Conservation (phyloP, 2,888 invertebrate species). For the Sabatieria punctata region DNA sequence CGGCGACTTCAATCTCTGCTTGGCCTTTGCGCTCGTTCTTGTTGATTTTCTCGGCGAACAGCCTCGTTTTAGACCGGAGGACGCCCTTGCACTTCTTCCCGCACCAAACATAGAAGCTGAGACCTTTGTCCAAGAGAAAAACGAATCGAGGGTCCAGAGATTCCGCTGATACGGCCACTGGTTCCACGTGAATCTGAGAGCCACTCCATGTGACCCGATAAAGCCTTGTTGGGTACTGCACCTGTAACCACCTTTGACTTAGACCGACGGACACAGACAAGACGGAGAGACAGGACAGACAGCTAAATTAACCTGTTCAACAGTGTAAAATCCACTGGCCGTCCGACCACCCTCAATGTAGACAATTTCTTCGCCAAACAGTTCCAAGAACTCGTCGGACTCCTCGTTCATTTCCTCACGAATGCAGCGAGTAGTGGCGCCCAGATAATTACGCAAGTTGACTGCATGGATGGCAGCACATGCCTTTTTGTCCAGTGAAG, state of each 20-base stretch:
- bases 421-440: conserved; percentile 62
- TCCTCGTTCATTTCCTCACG: conserved; percentile 95
- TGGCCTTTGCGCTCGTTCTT: conserved; percentile 92
- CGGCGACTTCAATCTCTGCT: conserved; percentile 67
- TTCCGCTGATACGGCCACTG: conserved; percentile 31
- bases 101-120: conserved; percentile 66
- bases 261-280: conserved; percentile 9
- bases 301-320: conserved; percentile 39
- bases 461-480: conserved; percentile 98
- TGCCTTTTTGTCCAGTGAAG: conserved; percentile 68
- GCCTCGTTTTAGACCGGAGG: conserved; percentile 39
- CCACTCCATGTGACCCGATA: conserved; percentile 24
- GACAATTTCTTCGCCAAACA: conserved; percentile 73
- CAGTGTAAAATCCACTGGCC: conserved; percentile 86
- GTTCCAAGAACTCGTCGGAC: conserved; percentile 74
- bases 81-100: conserved; percentile 45
- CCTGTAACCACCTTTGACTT: conserved; percentile 14
- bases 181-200: conserved; percentile 39
- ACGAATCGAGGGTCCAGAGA: conserved; percentile 79
- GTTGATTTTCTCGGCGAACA: conserved; percentile 94
- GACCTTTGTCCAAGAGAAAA: conserved; percentile 70
- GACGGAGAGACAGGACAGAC: background rate
- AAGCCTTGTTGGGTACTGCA: conserved; percentile 12
- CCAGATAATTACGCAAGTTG: conserved; percentile 82
- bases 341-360: conserved; percentile 97